Evolutionary conservation across 2,888 invertebrate species (phyloP).

Genomic region (Onchidella celtica): DNA sequence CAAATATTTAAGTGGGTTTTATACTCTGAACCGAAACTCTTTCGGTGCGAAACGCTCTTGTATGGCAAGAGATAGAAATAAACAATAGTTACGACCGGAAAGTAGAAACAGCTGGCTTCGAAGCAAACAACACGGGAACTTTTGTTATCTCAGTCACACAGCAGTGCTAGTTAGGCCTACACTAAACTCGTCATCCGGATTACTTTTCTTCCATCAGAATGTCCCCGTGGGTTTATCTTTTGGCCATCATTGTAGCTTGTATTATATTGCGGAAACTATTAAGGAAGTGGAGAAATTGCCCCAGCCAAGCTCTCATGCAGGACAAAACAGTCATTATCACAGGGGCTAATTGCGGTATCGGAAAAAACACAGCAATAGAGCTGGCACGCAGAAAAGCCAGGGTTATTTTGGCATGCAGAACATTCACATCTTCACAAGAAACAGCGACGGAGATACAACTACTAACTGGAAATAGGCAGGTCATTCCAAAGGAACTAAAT

Average conservation of each 20-base stretch:
- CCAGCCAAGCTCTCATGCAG: slow-evolving; percentile 59
- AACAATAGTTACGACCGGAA: too few relatives aligned
- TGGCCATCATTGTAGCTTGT: not conserved
- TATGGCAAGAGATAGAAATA: too few relatives aligned
- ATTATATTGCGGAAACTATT: not conserved
- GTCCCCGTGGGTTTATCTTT: not conserved
- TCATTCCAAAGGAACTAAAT: slow-evolving; percentile 89
- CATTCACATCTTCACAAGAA: slow-evolving; percentile 84
- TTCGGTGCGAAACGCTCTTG: too few relatives aligned
- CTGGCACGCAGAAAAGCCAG: slow-evolving; percentile 83
- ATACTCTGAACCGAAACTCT: too few relatives aligned
- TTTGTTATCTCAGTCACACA: too few relatives aligned
- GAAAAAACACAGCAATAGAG: slow-evolving; percentile 88
- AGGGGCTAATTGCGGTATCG: slow-evolving; percentile 92
- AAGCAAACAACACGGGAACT: too few relatives aligned
- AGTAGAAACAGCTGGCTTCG: too few relatives aligned
- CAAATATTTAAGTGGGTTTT: too few relatives aligned
- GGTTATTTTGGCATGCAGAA: slow-evolving; percentile 90
- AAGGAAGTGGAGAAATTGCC: slow-evolving; percentile 52
- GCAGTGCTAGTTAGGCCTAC: too few relatives aligned
- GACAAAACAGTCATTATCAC: slow-evolving; percentile 87
- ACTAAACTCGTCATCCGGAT: too few relatives aligned
- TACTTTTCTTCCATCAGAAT: too few relatives aligned
- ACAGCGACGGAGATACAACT: slow-evolving; percentile 86
- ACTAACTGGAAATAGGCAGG: slow-evolving; percentile 84